Evolutionary conservation across 2,797 vertebrate genomes (phyloP).

Genomic region (Schizopygopsis malacanthus): DNA sequence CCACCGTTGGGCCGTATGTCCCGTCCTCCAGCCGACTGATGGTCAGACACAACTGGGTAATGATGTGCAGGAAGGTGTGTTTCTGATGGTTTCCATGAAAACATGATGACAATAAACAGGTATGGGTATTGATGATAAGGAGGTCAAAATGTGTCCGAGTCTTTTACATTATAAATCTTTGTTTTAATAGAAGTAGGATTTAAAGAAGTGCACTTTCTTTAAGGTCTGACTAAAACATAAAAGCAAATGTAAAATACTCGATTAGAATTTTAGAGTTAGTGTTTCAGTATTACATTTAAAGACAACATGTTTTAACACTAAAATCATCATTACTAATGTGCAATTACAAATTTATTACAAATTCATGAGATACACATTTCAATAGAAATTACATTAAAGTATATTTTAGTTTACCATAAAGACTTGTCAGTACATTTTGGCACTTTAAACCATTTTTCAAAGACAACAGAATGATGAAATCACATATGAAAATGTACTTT

Average conservation of each 20-base stretch:
- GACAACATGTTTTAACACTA: not conserved
- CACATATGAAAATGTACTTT: not conserved
- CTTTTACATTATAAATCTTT: not conserved
- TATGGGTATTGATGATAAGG: conserved; percentile 15
- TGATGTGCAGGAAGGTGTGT: conserved; percentile 88
- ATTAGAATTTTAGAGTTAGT: not conserved
- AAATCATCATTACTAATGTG: too few species aligned
- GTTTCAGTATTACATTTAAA: not conserved
- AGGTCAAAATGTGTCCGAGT: conserved; percentile 12
- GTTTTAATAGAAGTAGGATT: not conserved
- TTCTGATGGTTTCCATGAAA: conserved; percentile 82
- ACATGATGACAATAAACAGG: conserved; percentile 51
- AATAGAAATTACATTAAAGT: too few species aligned
- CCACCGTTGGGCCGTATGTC: conserved; percentile 85
- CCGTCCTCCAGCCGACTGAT: conserved; percentile 86
- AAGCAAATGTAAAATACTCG: not conserved
- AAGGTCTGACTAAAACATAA: not conserved
- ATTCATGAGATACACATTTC: not conserved
- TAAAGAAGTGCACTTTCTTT: not conserved
- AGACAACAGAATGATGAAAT: not conserved
- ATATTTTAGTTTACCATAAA: not conserved
- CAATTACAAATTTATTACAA: not conserved
- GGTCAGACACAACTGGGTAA: conserved; percentile 94
- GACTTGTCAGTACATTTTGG: not conserved
- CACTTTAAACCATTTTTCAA: not conserved